Evolutionary conservation across 2,797 vertebrate genomes (phyloP).

Genomic region (Coregonus suidteri): DNA sequence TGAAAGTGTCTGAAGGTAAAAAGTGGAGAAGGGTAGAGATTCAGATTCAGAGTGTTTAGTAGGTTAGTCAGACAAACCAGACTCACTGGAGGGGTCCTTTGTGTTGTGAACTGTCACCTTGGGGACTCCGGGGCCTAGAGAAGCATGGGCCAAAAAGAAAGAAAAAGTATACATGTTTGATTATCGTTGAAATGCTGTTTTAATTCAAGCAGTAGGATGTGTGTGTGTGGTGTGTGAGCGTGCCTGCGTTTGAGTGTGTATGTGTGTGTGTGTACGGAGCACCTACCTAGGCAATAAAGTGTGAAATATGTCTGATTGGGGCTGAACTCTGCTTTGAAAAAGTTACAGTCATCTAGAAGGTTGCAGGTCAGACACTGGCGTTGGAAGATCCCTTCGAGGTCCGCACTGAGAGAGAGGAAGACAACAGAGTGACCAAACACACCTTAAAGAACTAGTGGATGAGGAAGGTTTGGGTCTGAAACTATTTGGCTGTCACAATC

Average conservation of each 20-base stretch:
- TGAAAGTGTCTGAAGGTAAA: constrained; percentile 10
- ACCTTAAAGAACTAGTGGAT: neutral
- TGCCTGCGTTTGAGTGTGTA: neutral
- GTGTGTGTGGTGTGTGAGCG: neutral
- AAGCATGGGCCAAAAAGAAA: constrained; percentile 12
- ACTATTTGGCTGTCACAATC: neutral
- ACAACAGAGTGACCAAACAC: constrained; percentile 6
- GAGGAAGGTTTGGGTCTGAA: neutral
- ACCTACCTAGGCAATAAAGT: constrained; percentile 79
- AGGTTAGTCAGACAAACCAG: neutral
- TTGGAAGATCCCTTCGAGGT: constrained; percentile 76
- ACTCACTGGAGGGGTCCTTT: constrained; percentile 78
- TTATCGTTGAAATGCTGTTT: too few relatives aligned
- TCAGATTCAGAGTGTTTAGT: too few relatives aligned
- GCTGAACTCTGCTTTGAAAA: constrained; percentile 79
- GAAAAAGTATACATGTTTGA: neutral
- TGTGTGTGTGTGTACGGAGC: neutral
- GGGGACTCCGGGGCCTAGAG: constrained; percentile 80
- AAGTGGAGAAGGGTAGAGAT: neutral
- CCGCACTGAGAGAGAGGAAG: constrained; percentile 65
- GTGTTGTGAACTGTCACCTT: constrained; percentile 79
- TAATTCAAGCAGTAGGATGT: too few relatives aligned
- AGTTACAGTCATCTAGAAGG: constrained; percentile 76
- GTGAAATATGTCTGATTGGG: constrained; percentile 78
- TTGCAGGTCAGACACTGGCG: constrained; percentile 78